phyloP scores from a whole-genome alignment of 2,888 invertebrate species.

The Gortyna flavago region DNA sequence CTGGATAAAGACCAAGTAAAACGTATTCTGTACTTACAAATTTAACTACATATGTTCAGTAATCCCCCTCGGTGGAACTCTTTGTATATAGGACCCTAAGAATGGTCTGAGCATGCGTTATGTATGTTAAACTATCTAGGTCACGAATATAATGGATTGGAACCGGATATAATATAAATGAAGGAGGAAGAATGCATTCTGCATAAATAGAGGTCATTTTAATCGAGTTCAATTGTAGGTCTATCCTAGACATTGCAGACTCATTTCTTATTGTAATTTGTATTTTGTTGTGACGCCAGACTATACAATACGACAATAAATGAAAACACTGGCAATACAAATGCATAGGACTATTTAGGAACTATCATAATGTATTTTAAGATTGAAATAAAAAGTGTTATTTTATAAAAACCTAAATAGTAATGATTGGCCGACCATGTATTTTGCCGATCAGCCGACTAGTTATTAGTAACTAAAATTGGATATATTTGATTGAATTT shows the following conservation, averaged over 20 bases:
- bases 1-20: not conserved
- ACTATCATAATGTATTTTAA: not conserved
- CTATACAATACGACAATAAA: not conserved
- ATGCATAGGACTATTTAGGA: not conserved
- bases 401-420: too few species aligned
- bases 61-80: not conserved
- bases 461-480: not conserved
- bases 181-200: conserved; percentile 58
- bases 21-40: not conserved
- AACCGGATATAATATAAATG: conserved; percentile 45
- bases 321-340: too few species aligned
- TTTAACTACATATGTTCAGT: not conserved
- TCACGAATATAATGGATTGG: conserved; percentile 33
- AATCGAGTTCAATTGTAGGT: conserved; percentile 52
- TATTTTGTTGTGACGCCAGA: conserved; percentile 13
- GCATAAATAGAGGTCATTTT: conserved; percentile 58
- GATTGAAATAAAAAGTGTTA: not conserved
- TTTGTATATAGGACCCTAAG: conserved; percentile 1
- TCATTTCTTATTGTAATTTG: conserved; percentile 27
- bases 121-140: conserved; percentile 31
- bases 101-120: conserved; percentile 4
- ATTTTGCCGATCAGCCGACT: not conserved
- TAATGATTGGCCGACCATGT: too few species aligned
- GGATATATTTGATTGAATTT: not conserved
- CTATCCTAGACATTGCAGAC: conserved; percentile 28